Evolutionary conservation across 2,888 invertebrate species (phyloP).

Genomic region (Molorchus minor): DNA sequence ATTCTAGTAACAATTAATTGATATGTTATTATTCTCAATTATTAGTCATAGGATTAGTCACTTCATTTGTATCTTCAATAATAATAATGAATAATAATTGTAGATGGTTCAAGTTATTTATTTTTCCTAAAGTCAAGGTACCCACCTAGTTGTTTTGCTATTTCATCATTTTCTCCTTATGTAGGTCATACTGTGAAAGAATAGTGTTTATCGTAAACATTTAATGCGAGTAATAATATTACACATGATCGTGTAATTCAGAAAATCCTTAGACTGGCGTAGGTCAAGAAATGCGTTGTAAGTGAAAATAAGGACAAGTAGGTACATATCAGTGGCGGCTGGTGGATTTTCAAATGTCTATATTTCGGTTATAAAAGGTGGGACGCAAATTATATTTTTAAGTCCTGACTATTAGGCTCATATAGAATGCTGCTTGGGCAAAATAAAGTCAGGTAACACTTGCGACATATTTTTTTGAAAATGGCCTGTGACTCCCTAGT

Average conservation of each 20-base stretch:
- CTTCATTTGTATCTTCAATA: neutral
- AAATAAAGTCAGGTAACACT: neutral
- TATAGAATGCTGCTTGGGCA: too few species aligned
- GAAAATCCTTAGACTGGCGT: neutral
- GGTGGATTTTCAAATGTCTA: too few species aligned
- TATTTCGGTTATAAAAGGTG: too few species aligned
- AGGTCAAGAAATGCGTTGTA: neutral
- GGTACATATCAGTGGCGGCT: too few species aligned
- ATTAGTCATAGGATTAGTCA: constrained; percentile 7
- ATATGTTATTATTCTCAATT: too few species aligned
- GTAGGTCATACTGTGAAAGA: neutral
- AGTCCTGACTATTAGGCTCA: too few species aligned
- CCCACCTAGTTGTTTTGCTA: constrained; percentile 17
- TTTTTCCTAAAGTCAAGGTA: constrained; percentile 13
- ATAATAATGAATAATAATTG: too few species aligned
- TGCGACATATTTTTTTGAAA: neutral
- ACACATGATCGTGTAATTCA: neutral
- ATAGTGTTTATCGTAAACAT: neutral
- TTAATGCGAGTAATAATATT: neutral
- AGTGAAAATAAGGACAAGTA: neutral
- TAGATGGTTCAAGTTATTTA: too few species aligned
- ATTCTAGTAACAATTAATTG: too few species aligned
- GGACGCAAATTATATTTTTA: too few species aligned
- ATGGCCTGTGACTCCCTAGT: too few species aligned
- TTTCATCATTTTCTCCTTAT: neutral